Evolutionary conservation across 2,888 invertebrate species (phyloP).

Genomic region (Arctia plantaginis): DNA sequence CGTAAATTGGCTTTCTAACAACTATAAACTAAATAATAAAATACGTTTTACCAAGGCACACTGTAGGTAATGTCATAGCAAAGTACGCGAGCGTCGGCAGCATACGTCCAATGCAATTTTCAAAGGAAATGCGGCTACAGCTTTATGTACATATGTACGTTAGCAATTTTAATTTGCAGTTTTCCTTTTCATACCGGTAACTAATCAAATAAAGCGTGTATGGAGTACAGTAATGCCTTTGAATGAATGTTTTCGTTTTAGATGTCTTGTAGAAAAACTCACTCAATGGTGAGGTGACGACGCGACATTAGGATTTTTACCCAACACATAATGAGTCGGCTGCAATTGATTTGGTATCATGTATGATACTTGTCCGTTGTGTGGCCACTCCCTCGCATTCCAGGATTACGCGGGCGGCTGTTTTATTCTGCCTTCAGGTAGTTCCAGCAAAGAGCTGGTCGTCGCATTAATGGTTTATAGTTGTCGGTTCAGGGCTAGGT

Average conservation of each 20-base stretch:
- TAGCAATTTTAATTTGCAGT: slow-evolving; percentile 27
- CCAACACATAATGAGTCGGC: too few relatives aligned
- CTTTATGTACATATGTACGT: slow-evolving; percentile 15
- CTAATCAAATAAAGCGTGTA: neutral
- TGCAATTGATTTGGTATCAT: too few relatives aligned
- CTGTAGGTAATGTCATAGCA: slow-evolving; percentile 52
- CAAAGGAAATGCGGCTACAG: slow-evolving; percentile 28
- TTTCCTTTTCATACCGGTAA: neutral
- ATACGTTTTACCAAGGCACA: slow-evolving; percentile 39
- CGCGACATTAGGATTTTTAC: too few relatives aligned
- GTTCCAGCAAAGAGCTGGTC: too few relatives aligned
- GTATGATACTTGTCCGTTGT: too few relatives aligned
- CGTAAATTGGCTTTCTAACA: slow-evolving; percentile 68
- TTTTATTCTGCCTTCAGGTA: too few relatives aligned
- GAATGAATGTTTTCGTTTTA: neutral
- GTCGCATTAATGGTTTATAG: too few relatives aligned
- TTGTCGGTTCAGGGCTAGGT: too few relatives aligned
- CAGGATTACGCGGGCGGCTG: too few relatives aligned
- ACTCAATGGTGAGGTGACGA: too few relatives aligned
- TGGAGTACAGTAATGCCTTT: neutral
- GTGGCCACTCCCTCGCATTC: too few relatives aligned
- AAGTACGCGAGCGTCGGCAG: slow-evolving; percentile 29
- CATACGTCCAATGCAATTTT: slow-evolving; percentile 36
- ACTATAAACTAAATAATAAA: slow-evolving; percentile 63
- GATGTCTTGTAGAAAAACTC: too few relatives aligned